A percentile compares a stretch with the other conserved stretches of the same genome.
Conservation (phyloP, 2,888 invertebrate genomes). For the Trypoxylon attenuatum region DNA sequence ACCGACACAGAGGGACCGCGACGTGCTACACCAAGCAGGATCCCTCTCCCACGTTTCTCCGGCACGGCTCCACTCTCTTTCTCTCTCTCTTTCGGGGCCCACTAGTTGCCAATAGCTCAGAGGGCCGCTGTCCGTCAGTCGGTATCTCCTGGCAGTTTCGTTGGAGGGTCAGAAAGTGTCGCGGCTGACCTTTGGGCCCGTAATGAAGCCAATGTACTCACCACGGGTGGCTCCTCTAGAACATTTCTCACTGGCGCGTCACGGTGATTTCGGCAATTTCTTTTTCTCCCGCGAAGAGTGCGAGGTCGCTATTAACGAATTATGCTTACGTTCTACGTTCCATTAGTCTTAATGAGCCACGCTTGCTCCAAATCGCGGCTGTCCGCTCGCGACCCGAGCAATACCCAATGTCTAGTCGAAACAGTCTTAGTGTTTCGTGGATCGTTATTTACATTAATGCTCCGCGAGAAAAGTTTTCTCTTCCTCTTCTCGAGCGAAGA, state of each 20-base stretch:
- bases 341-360: conserved; percentile 6
- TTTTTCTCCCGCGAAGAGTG: not conserved
- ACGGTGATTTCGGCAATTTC: conserved; percentile 7
- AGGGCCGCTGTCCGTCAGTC: conserved; percentile 19
- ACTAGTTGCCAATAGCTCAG: not conserved
- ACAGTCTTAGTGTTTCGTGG: no score
- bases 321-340: not conserved
- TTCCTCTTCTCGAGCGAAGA: no score
- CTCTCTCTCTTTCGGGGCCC: not conserved
- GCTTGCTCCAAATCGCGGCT: conserved; percentile 21
- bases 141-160: conserved; percentile 38
- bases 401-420: no score
- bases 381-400: no score
- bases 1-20: conserved; percentile 53
- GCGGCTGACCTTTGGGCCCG: conserved; percentile 36
- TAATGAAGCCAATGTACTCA: conserved; percentile 45
- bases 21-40: conserved; percentile 6
- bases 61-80: not conserved
- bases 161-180: conserved; percentile 45
- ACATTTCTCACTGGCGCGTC: conserved; percentile 21
- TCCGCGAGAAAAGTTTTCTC: no score
- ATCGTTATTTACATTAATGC: no score
- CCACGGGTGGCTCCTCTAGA: conserved; percentile 34
- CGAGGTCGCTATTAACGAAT: not conserved
- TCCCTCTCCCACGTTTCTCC: not conserved